Evolutionary conservation across 2,797 vertebrate genomes (phyloP).

Genomic region (Tiaroga cobitis): DNA sequence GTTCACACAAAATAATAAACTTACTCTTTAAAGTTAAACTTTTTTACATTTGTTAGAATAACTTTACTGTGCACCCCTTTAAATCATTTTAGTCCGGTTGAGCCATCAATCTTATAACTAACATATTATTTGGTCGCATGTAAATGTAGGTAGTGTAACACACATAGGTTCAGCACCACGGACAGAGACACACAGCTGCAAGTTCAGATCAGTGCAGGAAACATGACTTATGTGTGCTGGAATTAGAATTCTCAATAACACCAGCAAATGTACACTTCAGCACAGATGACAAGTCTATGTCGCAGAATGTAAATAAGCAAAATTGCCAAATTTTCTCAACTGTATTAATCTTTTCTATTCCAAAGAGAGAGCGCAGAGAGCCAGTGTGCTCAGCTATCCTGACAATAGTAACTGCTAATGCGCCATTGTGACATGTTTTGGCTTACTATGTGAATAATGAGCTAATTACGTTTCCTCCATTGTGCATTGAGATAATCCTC

Average conservation of each 20-base stretch:
- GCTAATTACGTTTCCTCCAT: constrained; percentile 62
- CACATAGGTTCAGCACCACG: constrained; percentile 12
- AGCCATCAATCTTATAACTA: not conserved
- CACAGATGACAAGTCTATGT: constrained; percentile 26
- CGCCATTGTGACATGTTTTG: constrained; percentile 61
- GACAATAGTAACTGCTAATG: constrained; percentile 60
- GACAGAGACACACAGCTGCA: not conserved
- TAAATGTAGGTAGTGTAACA: not conserved
- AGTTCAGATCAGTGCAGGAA: not conserved
- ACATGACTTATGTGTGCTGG: not conserved
- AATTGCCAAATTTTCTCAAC: constrained; percentile 38
- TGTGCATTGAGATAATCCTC: constrained; percentile 58
- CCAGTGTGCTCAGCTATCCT: constrained; percentile 42
- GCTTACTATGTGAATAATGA: constrained; percentile 63
- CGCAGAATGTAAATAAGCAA: constrained; percentile 28
- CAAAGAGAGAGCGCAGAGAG: constrained; percentile 42
- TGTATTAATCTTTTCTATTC: constrained; percentile 44
- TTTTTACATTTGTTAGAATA: not conserved
- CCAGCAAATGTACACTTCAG: not conserved
- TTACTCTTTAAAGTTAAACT: not conserved
- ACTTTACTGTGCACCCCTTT: not conserved
- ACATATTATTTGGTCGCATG: not conserved
- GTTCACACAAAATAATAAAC: not conserved
- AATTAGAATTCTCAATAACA: constrained; percentile 10
- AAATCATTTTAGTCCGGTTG: not conserved